Percentiles rank a stretch among this genome's conserved stretches.
phyloP scores from a whole-genome alignment of 2,888 invertebrate species.

The Acleris holmiana region DNA sequence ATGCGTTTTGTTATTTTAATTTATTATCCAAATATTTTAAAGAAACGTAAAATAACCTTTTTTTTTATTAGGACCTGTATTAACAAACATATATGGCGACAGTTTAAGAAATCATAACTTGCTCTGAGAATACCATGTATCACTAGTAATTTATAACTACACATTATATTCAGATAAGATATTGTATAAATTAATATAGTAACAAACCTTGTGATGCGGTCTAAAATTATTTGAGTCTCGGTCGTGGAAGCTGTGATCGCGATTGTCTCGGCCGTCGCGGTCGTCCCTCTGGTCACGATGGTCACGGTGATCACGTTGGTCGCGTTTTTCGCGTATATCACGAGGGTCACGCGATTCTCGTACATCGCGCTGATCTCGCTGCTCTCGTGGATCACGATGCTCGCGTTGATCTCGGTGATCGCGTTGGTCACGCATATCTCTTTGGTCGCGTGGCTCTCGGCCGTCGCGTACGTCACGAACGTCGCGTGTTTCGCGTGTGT shows the following conservation, averaged over 20 bases:
- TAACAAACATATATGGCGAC: too few species aligned
- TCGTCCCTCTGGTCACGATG: constrained; percentile 46
- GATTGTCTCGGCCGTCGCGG: constrained; percentile 43
- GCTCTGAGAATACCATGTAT: too few species aligned
- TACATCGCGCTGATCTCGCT: constrained; percentile 54
- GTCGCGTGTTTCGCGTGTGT: constrained; percentile 51
- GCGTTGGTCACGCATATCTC: constrained; percentile 47
- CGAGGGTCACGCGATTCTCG: constrained; percentile 38
- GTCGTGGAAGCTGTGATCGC: constrained; percentile 67
- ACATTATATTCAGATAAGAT: too few species aligned
- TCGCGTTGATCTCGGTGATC: constrained; percentile 52
- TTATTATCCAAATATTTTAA: too few species aligned
- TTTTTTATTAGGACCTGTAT: too few species aligned
- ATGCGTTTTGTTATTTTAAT: too few species aligned
- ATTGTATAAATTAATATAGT: neutral
- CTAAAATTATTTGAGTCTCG: constrained; percentile 70
- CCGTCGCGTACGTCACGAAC: constrained; percentile 46
- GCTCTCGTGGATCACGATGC: constrained; percentile 48
- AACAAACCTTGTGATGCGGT: constrained; percentile 71
- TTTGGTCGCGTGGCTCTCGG: constrained; percentile 50
- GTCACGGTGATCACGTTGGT: constrained; percentile 51
- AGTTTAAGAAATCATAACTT: too few species aligned
- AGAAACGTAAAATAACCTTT: too few species aligned
- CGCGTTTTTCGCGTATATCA: constrained; percentile 50
- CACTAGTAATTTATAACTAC: too few species aligned